Percentiles rank a stretch among this genome's conserved stretches.
These are phyloP conservation scores for Patella vulgata DNA, from an alignment of 1,140 invertebrate genomes.

Conservation along the genomic window DNA sequence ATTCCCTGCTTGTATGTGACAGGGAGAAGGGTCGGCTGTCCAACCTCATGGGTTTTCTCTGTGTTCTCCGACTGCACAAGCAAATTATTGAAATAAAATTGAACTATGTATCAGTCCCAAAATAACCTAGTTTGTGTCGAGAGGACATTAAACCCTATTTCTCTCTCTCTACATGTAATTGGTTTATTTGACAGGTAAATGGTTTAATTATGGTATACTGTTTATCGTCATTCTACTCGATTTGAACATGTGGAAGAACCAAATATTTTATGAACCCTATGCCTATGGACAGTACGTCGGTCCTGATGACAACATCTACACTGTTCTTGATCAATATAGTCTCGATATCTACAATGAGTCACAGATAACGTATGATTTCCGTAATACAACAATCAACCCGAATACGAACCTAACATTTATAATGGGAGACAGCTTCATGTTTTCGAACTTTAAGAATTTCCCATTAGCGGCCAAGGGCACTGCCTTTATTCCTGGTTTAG, in stretches of 20 bases:
- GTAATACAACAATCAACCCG: conserved; percentile 64
- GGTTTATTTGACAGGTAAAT: conserved; percentile 68
- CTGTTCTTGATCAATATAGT: conserved; percentile 64
- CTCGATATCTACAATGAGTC: conserved; percentile 61
- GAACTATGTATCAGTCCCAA: too few relatives aligned
- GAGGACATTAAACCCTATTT: too few relatives aligned
- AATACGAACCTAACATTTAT: conserved; percentile 62
- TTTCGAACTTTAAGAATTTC: conserved; percentile 69
- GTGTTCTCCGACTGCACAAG: too few relatives aligned
- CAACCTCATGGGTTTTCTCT: too few relatives aligned
- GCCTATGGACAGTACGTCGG: conserved; percentile 71
- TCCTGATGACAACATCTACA: conserved; percentile 66
- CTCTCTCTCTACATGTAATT: too few relatives aligned
- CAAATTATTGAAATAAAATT: too few relatives aligned
- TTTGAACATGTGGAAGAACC: conserved; percentile 74
- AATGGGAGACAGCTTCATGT: conserved; percentile 68
- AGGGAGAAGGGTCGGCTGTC: too few relatives aligned
- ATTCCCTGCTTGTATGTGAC: too few relatives aligned
- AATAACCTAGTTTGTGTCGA: too few relatives aligned
- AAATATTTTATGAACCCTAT: conserved; percentile 70
- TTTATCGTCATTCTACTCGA: conserved; percentile 72
- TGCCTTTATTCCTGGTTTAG: conserved; percentile 68
- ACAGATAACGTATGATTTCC: conserved; percentile 64
- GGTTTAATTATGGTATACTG: conserved; percentile 74
- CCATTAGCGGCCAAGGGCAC: conserved; percentile 66